Conservation (phyloP, 2,888 invertebrate genomes). For the Conchocele bisecta region DNA sequence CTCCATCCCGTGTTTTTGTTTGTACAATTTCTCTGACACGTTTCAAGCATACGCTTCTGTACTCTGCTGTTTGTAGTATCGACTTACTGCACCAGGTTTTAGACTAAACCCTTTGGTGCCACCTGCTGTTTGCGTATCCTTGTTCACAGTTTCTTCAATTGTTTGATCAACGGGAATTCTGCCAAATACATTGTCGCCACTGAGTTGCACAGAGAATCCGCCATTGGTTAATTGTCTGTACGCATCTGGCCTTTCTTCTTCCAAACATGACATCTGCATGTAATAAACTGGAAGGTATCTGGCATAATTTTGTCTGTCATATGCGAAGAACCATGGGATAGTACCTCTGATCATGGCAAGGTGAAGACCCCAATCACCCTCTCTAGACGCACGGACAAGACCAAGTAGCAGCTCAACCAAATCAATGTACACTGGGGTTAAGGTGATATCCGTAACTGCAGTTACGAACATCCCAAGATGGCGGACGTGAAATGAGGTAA, state of each 20-base stretch:
- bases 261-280: conserved; percentile 28
- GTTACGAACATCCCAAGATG: too few species aligned
- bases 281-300: conserved; percentile 52
- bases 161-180: conserved; percentile 54
- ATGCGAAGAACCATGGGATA: conserved; percentile 64
- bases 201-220: conserved; percentile 50
- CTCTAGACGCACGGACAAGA: conserved; percentile 45
- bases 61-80: conserved; percentile 50
- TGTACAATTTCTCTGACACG: conserved; percentile 7
- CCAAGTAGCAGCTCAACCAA: conserved; percentile 59
- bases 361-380: conserved; percentile 55
- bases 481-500: too few species aligned
- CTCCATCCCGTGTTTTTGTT: conserved; percentile 2
- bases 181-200: conserved; percentile 48
- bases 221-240: conserved; percentile 31
- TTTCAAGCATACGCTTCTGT: conserved; percentile 22
- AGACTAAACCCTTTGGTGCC: conserved; percentile 50
- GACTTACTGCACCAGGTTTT: conserved; percentile 36
- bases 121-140: conserved; percentile 54
- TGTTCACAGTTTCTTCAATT: conserved; percentile 45
- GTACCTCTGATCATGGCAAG: conserved; percentile 37
- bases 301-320: conserved; percentile 61
- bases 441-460: too few species aligned
- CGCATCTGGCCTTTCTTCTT: background rate
- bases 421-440: too few species aligned